Conservation (phyloP, 2,888 invertebrate species). For the Lithosia quadra region DNA sequence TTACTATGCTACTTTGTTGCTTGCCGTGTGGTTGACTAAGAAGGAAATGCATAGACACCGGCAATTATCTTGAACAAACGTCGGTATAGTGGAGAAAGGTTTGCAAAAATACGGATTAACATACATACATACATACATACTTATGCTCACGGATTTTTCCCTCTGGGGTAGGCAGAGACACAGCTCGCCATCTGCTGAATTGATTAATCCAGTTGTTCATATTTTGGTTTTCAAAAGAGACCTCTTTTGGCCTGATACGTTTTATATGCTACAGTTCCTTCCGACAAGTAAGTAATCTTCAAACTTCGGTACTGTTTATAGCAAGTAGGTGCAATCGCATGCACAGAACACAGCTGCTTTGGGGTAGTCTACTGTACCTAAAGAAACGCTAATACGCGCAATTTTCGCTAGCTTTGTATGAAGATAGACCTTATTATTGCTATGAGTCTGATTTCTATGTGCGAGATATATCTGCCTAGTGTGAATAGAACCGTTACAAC, state of each 20-base stretch:
- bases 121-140: too few relatives aligned
- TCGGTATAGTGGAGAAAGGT: too few relatives aligned
- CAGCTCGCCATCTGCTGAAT: too few relatives aligned
- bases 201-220: too few relatives aligned
- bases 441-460: background rate
- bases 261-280: background rate
- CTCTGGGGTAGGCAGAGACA: too few relatives aligned
- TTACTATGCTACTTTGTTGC: constrained; percentile 17
- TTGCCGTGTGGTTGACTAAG: background rate
- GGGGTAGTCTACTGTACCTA: background rate
- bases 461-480: background rate
- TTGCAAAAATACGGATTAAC: too few relatives aligned
- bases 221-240: background rate
- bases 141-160: too few relatives aligned
- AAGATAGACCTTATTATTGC: background rate
- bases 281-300: background rate
- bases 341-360: background rate
- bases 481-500: background rate
- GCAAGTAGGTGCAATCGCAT: background rate
- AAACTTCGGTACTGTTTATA: background rate
- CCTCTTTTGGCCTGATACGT: too few relatives aligned
- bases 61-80: background rate
- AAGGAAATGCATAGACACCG: background rate
- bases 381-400: background rate
- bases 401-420: background rate